Evolutionary conservation across 2,113 vertebrate species (phyloP).

Genomic region (Opisthocomus hoazin): DNA sequence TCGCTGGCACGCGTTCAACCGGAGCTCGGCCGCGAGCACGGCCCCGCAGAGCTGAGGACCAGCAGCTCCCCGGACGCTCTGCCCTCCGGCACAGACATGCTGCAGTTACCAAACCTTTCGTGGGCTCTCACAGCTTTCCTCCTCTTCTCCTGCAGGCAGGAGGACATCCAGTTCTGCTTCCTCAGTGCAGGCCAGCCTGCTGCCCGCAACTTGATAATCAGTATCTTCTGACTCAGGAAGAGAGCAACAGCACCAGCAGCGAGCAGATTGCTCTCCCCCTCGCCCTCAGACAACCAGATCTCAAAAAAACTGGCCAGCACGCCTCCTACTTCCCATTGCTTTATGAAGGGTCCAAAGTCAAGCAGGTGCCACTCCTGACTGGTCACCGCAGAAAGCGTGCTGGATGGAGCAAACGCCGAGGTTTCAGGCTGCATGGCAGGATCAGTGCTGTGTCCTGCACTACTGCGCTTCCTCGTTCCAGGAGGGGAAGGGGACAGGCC

Average conservation of each 20-base stretch:
- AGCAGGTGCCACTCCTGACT: neutral
- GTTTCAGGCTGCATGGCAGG: neutral
- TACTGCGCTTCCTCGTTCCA: neutral
- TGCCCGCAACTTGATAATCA: neutral
- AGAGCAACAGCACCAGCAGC: neutral
- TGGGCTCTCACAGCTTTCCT: neutral
- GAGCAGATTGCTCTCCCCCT: neutral
- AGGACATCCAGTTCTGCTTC: neutral
- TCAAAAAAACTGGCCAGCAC: neutral
- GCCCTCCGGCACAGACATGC: neutral
- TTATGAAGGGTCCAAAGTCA: neutral
- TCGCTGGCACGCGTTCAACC: neutral
- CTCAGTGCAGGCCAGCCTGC: neutral
- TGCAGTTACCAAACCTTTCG: neutral
- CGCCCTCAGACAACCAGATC: neutral
- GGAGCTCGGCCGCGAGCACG: neutral
- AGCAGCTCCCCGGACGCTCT: neutral
- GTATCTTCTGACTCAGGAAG: neutral
- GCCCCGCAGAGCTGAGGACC: neutral
- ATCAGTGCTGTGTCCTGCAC: neutral
- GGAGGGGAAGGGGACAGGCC: neutral
- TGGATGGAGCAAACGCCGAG: neutral
- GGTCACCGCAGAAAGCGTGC: rapidly evolving
- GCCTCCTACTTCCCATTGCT: neutral
- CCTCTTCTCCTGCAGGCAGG: neutral